Evolutionary conservation across 1,140 invertebrate species (phyloP).

Genomic region (Armadillidium nasatum): DNA sequence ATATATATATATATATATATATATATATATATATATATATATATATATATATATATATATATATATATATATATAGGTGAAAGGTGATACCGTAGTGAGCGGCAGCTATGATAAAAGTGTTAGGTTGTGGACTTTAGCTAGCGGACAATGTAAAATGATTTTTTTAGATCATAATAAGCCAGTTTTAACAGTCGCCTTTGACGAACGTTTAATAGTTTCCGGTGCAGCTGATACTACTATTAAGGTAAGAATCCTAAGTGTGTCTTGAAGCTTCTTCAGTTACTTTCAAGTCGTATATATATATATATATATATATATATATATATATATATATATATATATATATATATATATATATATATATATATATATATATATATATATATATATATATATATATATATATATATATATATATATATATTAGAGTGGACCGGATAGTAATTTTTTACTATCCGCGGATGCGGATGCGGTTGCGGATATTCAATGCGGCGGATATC

Average conservation of each 20-base stretch:
- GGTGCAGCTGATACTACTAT: conserved; percentile 57
- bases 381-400: too few species aligned
- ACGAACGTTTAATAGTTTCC: conserved; percentile 53
- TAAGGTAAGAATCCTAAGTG: conserved; percentile 49
- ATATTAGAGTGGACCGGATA: too few species aligned
- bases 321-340: too few species aligned
- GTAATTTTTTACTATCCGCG: too few species aligned
- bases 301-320: too few species aligned
- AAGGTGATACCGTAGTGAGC: conserved; percentile 53
- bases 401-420: background rate
- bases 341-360: too few species aligned
- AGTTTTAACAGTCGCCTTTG: conserved; percentile 56
- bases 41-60: conserved; percentile 22
- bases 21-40: conserved; percentile 12
- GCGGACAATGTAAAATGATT: conserved; percentile 50
- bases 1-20: conserved; percentile 20
- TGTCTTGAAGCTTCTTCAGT: too few species aligned
- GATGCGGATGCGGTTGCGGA: too few species aligned
- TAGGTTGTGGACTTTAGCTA: conserved; percentile 49
- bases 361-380: too few species aligned
- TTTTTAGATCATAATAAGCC: conserved; percentile 54
- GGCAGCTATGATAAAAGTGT: conserved; percentile 50
- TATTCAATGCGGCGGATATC: too few species aligned
- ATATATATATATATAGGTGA: conserved; percentile 49
- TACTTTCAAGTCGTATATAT: too few species aligned